Percentiles rank a stretch among this genome's conserved stretches.
phyloP scores from a whole-genome alignment of 1,140 invertebrate species.

The Zaprionus tsacasi region DNA sequence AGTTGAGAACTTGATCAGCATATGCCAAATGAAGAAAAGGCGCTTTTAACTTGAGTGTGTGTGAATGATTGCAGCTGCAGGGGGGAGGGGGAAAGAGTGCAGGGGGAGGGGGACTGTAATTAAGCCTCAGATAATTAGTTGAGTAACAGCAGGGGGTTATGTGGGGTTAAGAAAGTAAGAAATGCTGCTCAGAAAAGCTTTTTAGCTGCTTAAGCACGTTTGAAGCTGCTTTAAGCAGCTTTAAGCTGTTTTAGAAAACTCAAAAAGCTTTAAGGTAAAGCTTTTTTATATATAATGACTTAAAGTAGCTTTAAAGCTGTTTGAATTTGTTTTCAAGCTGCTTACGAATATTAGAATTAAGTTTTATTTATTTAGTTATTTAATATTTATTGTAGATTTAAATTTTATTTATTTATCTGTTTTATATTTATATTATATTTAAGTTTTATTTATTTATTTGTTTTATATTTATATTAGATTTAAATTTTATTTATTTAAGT shows the following conservation, averaged over 20 bases:
- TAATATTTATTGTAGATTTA: too few relatives aligned
- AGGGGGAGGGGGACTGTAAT: neutral
- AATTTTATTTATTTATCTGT: too few relatives aligned
- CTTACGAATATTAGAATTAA: too few relatives aligned
- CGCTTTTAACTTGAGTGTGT: slow-evolving; percentile 9
- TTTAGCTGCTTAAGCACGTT: neutral
- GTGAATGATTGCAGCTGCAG: slow-evolving; percentile 8
- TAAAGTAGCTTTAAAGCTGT: too few relatives aligned
- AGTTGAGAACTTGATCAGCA: slow-evolving; percentile 40
- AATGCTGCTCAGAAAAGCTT: neutral
- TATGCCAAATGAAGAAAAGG: slow-evolving; percentile 31
- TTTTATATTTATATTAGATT: too few relatives aligned
- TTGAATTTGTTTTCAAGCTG: too few relatives aligned
- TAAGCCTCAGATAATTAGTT: neutral
- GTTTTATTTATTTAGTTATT: too few relatives aligned
- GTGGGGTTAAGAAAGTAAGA: neutral
- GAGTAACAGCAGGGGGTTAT: neutral
- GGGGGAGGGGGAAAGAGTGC: neutral
- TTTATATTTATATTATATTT: too few relatives aligned
- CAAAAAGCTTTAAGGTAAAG: too few relatives aligned
- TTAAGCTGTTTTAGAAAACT: neutral
- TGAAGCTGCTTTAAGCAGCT: neutral
- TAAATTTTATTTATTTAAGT: too few relatives aligned
- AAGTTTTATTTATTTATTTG: too few relatives aligned
- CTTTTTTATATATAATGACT: too few relatives aligned